Conservation (phyloP, 2,888 invertebrate species). For the Ennomos erosarius region DNA sequence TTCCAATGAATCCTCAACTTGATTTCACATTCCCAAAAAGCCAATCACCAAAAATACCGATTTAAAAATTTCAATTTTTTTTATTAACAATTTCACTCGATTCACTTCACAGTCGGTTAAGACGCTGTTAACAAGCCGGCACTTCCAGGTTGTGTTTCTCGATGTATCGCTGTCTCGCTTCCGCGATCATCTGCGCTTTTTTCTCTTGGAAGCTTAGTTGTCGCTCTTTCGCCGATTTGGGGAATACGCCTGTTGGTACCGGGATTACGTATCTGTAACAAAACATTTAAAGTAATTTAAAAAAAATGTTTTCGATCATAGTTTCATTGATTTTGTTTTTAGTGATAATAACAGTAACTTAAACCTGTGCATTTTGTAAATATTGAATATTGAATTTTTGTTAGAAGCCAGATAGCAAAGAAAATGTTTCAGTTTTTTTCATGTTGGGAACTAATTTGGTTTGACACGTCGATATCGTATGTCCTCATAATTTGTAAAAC, state of each 20-base stretch:
- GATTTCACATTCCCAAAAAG: constrained; percentile 21
- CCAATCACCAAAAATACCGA: background rate
- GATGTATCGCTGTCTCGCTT: constrained; percentile 91
- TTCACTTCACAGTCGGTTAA: constrained; percentile 14
- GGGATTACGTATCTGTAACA: constrained; percentile 60
- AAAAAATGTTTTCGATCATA: no score
- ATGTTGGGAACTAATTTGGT: no score
- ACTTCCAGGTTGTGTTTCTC: constrained; percentile 88
- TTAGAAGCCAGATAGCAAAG: no score
- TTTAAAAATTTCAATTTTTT: background rate
- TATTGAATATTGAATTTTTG: no score
- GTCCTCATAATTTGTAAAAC: no score
- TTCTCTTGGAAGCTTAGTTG: constrained; percentile 91
- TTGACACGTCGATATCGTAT: no score
- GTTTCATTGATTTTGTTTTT: no score
- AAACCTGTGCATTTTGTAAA: no score
- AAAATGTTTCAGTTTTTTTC: no score
- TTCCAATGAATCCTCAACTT: no score
- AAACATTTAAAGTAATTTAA: background rate
- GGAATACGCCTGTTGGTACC: constrained; percentile 74
- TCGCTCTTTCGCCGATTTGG: constrained; percentile 85
- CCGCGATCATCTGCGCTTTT: constrained; percentile 91
- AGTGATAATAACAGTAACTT: no score
- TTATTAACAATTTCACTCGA: constrained; percentile 1
- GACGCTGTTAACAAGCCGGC: constrained; percentile 50